Percentiles rank a stretch among this genome's conserved stretches.
Evolutionary conservation across 2,113 vertebrate genomes (phyloP).

Genomic region (Melospiza georgiana): DNA sequence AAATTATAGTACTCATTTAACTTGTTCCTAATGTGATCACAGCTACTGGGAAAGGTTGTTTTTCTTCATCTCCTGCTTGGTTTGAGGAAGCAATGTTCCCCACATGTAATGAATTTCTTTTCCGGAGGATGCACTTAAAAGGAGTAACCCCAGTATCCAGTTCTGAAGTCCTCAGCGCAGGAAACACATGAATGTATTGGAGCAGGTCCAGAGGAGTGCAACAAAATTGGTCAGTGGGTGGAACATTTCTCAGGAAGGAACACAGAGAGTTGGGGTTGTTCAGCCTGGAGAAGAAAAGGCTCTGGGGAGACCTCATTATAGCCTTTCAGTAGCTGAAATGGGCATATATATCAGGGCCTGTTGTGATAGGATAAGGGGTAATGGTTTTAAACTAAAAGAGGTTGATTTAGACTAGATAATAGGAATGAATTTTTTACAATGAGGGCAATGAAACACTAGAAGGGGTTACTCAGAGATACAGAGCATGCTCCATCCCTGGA

Average conservation of each 20-base stretch:
- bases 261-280: neutral
- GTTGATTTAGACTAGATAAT: neutral
- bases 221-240: neutral
- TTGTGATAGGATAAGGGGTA: neutral
- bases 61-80: neutral
- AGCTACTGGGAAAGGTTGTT: neutral
- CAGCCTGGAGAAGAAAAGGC: neutral
- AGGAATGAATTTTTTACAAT: neutral
- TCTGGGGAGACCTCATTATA: neutral
- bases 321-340: neutral
- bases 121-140: neutral
- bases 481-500: neutral
- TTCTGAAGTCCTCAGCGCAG: neutral
- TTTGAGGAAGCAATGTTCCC: neutral
- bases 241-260: neutral
- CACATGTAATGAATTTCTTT: neutral
- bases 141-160: neutral
- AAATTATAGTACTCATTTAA: neutral
- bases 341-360: neutral
- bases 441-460: neutral
- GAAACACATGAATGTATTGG: neutral
- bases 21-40: neutral
- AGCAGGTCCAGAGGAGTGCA: neutral
- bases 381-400: neutral
- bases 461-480: neutral